These are phyloP conservation scores for Trinorchestia longiramus DNA, from an alignment of 1,140 invertebrate species.

Conservation along the genomic window DNA sequence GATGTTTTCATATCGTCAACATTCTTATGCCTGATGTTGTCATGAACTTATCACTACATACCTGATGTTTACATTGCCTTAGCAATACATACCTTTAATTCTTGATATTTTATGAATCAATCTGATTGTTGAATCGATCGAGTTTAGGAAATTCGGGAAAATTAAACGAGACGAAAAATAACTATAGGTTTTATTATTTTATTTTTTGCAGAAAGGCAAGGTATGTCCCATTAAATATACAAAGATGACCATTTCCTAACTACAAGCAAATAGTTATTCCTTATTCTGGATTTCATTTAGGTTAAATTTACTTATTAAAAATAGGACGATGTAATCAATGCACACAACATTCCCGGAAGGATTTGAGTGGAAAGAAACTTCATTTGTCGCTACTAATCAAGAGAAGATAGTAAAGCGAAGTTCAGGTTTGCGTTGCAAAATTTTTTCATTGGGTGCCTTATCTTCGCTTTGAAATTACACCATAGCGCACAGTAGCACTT, in stretches of 20 bases:
- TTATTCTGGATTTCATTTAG: not conserved
- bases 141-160: not conserved
- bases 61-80: no score
- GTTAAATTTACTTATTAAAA: not conserved
- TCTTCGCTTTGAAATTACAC: not conserved
- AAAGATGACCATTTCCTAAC: not conserved
- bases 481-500: not conserved
- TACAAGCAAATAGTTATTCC: not conserved
- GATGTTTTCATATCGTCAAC: no score
- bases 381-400: not conserved
- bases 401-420: not conserved
- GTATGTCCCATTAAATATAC: not conserved
- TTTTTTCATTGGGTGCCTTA: not conserved
- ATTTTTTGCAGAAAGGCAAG: not conserved
- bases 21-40: no score
- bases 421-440: not conserved
- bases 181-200: not conserved
- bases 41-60: no score
- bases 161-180: not conserved
- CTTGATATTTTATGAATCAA: no score
- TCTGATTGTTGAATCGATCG: no score
- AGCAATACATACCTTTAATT: no score
- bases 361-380: not conserved
- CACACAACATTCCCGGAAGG: not conserved
- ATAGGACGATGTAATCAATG: not conserved